Conservation (phyloP, 2,113 vertebrate genomes). For the Xenopus borealis region DNA sequence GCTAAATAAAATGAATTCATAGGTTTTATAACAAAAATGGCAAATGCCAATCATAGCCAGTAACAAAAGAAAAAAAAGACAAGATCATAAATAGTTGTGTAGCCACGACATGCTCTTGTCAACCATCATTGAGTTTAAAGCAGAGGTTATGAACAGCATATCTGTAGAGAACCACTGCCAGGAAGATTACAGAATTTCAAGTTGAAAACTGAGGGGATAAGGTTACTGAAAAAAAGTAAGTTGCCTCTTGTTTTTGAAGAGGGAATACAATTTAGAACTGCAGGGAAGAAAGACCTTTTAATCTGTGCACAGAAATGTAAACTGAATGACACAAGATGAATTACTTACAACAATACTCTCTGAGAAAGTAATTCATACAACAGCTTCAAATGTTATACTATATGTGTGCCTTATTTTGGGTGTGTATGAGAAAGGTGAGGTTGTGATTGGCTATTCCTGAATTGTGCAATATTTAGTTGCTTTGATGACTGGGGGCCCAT, state of each 20-base stretch:
- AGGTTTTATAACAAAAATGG: not conserved
- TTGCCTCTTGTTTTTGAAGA: slow-evolving; percentile 42
- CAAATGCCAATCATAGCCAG: slow-evolving; percentile 23
- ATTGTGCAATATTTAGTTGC: too few species aligned
- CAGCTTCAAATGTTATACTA: slow-evolving; percentile 42
- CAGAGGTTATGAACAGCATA: slow-evolving; percentile 12
- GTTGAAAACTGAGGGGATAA: slow-evolving; percentile 51
- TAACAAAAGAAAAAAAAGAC: slow-evolving; percentile 13
- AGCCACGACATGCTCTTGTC: slow-evolving; percentile 47
- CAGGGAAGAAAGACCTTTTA: slow-evolving; percentile 56
- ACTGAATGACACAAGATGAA: slow-evolving; percentile 42
- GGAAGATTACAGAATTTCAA: slow-evolving; percentile 48
- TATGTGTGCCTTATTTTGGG: too few species aligned
- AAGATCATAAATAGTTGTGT: slow-evolving; percentile 18
- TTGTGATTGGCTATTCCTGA: too few species aligned
- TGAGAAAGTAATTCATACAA: not conserved
- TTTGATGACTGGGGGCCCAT: too few species aligned
- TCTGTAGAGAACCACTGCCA: slow-evolving; percentile 40
- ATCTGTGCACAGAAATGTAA: slow-evolving; percentile 49
- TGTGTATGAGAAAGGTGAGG: too few species aligned
- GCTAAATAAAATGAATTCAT: not conserved
- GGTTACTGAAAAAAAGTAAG: slow-evolving; percentile 44
- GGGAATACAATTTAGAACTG: slow-evolving; percentile 53
- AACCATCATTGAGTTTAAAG: slow-evolving; percentile 28
- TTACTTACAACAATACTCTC: not conserved